These are phyloP conservation scores for Otis tarda DNA, from an alignment of 2,113 vertebrate species.

Conservation along the genomic window DNA sequence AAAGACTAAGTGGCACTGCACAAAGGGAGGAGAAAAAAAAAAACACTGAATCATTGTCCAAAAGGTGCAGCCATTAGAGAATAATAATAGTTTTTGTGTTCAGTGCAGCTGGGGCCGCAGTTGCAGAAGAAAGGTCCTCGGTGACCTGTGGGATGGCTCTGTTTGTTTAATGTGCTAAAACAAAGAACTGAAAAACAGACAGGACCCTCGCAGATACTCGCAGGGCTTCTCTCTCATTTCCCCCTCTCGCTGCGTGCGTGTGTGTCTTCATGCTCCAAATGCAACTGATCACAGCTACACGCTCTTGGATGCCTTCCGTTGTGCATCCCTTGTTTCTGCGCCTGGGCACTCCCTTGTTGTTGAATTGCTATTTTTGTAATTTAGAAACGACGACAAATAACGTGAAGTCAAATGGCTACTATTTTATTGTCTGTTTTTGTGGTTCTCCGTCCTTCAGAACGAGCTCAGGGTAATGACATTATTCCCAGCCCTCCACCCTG, in stretches of 20 bases:
- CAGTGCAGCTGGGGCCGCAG: constrained; percentile 44
- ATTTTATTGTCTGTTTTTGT: constrained; percentile 10
- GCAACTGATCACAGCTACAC: constrained; percentile 18
- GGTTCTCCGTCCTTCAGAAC: constrained; percentile 7
- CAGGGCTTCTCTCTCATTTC: not conserved
- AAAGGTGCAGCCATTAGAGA: constrained; percentile 57
- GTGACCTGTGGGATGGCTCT: constrained; percentile 39
- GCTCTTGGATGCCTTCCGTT: not conserved
- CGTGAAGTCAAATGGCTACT: not conserved
- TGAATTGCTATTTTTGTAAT: constrained; percentile 19
- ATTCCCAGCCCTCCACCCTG: constrained; percentile 34
- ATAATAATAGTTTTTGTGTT: constrained; percentile 52
- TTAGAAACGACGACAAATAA: constrained; percentile 14
- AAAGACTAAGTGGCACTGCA: constrained; percentile 14
- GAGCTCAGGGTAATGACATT: not conserved
- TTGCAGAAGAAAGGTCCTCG: constrained; percentile 24
- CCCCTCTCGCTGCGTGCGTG: not conserved
- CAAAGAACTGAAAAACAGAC: constrained; percentile 42
- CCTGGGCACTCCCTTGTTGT: not conserved
- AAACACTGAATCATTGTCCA: constrained; percentile 16
- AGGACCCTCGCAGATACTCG: not conserved
- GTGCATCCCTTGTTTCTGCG: not conserved
- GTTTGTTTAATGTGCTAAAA: constrained; percentile 59
- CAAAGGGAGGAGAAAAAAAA: not conserved
- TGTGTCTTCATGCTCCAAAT: constrained; percentile 49